phyloP scores from a whole-genome alignment of 2,888 invertebrate species.

The Abrostola tripartita region DNA sequence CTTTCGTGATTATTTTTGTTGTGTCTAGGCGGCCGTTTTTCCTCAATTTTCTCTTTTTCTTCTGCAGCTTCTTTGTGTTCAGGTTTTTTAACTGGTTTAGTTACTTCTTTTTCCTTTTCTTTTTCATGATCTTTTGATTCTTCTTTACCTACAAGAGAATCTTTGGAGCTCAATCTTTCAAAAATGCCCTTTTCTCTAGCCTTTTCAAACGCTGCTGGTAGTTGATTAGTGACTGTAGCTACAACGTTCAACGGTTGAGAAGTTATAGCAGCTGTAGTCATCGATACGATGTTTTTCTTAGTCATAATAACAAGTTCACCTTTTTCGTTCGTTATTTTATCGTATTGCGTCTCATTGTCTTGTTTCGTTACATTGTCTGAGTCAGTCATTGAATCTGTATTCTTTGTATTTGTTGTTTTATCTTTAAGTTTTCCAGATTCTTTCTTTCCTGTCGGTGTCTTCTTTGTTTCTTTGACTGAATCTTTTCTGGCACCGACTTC shows the following conservation, averaged over 20 bases:
- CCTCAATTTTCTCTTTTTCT: conserved; percentile 68
- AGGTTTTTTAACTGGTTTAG: conserved; percentile 34
- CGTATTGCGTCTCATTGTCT: conserved; percentile 85
- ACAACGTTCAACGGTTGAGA: conserved; percentile 88
- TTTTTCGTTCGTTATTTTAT: conserved; percentile 79
- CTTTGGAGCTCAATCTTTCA: conserved; percentile 82
- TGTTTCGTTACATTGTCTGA: conserved; percentile 74
- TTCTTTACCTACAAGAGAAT: conserved; percentile 80
- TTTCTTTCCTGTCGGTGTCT: conserved; percentile 43
- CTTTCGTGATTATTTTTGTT: conserved; percentile 57
- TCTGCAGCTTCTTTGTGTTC: conserved; percentile 52
- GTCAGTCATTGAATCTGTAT: conserved; percentile 63
- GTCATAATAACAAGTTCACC: conserved; percentile 82
- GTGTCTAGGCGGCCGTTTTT: conserved; percentile 67
- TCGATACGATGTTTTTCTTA: conserved; percentile 86
- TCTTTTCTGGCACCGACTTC: conserved; percentile 70
- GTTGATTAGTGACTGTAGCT: conserved; percentile 86
- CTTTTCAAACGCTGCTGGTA: conserved; percentile 83
- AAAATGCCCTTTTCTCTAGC: conserved; percentile 85
- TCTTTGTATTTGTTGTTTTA: conserved; percentile 57
- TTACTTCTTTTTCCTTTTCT: conserved; percentile 55
- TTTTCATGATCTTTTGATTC: conserved; percentile 54
- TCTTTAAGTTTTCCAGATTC: conserved; percentile 53
- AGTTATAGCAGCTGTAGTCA: conserved; percentile 89
- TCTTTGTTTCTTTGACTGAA: conserved; percentile 60